A percentile compares a stretch with the other conserved stretches of the same genome.
Conservation (phyloP, 2,113 vertebrate genomes). For the Colaptes auratus region DNA sequence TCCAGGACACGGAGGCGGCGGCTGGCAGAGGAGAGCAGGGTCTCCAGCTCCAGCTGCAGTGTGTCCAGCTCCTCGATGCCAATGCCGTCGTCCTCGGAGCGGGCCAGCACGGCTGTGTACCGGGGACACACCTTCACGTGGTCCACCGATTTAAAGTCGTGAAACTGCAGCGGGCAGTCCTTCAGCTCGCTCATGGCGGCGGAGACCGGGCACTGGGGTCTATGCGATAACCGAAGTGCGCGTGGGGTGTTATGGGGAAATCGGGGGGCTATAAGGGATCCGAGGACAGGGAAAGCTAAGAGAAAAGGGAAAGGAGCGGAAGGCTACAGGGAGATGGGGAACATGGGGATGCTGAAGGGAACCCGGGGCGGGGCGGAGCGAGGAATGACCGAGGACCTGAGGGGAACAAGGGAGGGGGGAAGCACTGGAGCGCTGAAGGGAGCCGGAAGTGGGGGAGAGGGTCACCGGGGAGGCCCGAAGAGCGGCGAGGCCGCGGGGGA, state of each 20-base stretch:
- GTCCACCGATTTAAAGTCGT: constrained; percentile 98
- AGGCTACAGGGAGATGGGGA: neutral
- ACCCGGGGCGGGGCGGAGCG: neutral
- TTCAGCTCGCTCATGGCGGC: constrained; percentile 93
- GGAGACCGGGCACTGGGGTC: neutral
- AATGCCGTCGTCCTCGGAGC: constrained; percentile 96
- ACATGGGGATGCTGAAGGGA: neutral
- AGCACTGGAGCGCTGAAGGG: neutral
- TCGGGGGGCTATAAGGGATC: neutral
- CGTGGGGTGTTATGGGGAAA: neutral
- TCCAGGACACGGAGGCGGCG: constrained; percentile 92
- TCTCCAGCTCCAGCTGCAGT: constrained; percentile 96
- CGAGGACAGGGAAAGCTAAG: neutral
- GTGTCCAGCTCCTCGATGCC: constrained; percentile 98
- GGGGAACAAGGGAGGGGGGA: neutral
- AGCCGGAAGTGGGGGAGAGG: neutral
- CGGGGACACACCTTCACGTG: constrained; percentile 94
- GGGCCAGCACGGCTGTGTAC: constrained; percentile 93
- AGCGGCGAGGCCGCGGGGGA: neutral
- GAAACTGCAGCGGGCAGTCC: constrained; percentile 97
- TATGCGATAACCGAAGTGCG: no score
- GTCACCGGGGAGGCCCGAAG: neutral
- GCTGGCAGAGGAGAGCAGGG: constrained; percentile 92
- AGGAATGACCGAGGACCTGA: neutral
- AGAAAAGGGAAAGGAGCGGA: neutral